Base-by-base conservation (phyloP, 2,797 vertebrate genomes). In the Chelon auratus region DNA sequence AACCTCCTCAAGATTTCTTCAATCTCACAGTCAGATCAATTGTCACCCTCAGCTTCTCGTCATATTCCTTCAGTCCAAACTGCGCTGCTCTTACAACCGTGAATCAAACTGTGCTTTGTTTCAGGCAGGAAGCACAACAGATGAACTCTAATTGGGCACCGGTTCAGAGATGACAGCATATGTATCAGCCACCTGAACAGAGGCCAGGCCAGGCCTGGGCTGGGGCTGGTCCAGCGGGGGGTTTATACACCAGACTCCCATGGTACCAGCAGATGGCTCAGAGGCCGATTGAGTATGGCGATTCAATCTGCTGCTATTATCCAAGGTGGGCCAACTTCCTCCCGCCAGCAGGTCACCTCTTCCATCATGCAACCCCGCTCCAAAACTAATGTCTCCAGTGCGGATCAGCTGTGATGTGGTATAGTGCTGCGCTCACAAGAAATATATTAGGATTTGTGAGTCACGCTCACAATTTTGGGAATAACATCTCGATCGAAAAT, bases 301-400 rank as follows among this genome's bases (percentile, higher is more conserved):
- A 84, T 85, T 87, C 93, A 92, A 93, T 93, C 93, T 93, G 92
- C 85, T 87, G 72, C 82, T 81, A 74, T 86, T 88, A 84, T 82
- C 84, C 77, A 79, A 87, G 90, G 86, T 89, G 85, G 86, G 90
- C 90, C 91, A 92, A 86, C 87, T 83, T 89, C 84, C 88, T 83
- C 71, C 67, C 2, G 48, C 76, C 76, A 81, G 82, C 84, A 82
- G 85, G 80, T 78, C 51, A 18, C 69, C 65, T 58, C 76, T 88
- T 80, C 82, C 77, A 84, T 88, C 78, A 56, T 55, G 56, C 20
- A 3, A 61, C 63, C 4, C 1, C 66, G 58, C 55, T 82, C 75
- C 73, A 74, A 77, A 75, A 68, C 56, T 14, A 65, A 78, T 53
- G 56, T 73, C 57, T 75, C 69, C 73, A 47, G 50, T 63, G 51